These are phyloP conservation scores for Pantala flavescens DNA, from an alignment of 1,140 invertebrate genomes.

Conservation along the genomic window DNA sequence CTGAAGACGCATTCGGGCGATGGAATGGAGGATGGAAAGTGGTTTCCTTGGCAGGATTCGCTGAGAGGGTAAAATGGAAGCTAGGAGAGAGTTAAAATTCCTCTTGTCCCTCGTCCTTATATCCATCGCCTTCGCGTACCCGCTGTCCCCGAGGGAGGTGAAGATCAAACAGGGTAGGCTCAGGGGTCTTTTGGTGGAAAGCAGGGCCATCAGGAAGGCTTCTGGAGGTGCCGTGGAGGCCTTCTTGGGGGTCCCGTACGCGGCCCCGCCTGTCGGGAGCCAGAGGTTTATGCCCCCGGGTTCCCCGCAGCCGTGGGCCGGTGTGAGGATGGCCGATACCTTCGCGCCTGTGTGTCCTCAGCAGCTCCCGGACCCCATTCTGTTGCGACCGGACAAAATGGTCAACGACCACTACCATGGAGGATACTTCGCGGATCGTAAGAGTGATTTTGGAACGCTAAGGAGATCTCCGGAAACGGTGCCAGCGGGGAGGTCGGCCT, in stretches of 20 bases:
- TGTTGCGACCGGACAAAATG: background rate
- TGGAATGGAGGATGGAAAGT: too few species aligned
- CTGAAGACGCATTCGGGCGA: too few species aligned
- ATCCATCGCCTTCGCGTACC: background rate
- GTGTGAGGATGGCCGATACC: constrained; percentile 54
- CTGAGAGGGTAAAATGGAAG: too few species aligned
- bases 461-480: constrained; percentile 24
- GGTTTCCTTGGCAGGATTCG: too few species aligned
- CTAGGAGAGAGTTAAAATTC: background rate
- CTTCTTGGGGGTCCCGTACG: constrained; percentile 76
- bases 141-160: constrained; percentile 30
- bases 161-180: constrained; percentile 32
- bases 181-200: constrained; percentile 30
- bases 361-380: constrained; percentile 47
- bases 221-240: background rate
- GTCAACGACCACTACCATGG: background rate
- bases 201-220: constrained; percentile 24
- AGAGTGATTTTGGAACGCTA: background rate
- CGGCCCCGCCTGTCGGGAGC: constrained; percentile 71
- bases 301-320: constrained; percentile 55
- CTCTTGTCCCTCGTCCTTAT: background rate
- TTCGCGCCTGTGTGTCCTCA: constrained; percentile 81
- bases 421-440: background rate
- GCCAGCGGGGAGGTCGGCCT: constrained; percentile 52
- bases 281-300: constrained; percentile 80